Evolutionary conservation across 2,797 vertebrate genomes (phyloP), one percentile per base, ranked within the genome.

Genomic region (Micromesistius poutassou): DNA sequence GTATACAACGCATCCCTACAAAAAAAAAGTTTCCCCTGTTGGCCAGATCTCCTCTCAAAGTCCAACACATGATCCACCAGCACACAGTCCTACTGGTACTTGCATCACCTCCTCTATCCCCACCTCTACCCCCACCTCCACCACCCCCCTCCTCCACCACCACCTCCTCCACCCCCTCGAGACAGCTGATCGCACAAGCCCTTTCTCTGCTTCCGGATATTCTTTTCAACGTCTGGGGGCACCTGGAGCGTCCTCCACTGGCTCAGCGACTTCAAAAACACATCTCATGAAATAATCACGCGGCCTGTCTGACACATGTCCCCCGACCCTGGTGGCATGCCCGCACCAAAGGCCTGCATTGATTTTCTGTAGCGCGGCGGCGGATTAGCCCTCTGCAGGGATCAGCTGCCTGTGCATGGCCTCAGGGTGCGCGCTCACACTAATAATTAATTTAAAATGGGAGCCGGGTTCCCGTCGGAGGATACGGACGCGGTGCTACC

Each of bases 371-470:
- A 94, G 93, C 93, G 89, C 87, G 82, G 91, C 93, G 92, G 93
- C 88, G 93, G 94, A 95, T 95, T 95, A 94, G 92, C 92, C 91
- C 93, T 94, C 94, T 95, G 85, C 91, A 93, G 94, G 94, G 94
- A 95, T 95, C 95, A 95, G 93, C 93, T 94, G 91, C 94, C 93
- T 94, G 90, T 93, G 92, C 89, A 92, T 88, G 86, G 93, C 95
- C 95, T 94, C 93, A 4, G 92, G 95, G 93, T 92, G 93, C 83
- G 85, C 92, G 94, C 95, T 93, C 92, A 95, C 95, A 94, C 93
- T 95, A 95, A 96, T 95, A 96, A 96, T 95, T 96, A 95, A 96
- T 96, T 96, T 94, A 96, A 94, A 93, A 25, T 6, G 10, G 55
- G 92, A 94, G 91, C 90, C 86, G 13, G 87, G 90, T 13, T 40